Evolutionary conservation across 2,113 vertebrate species (phyloP), one percentile per base, ranked within the genome.

Genomic region (Clinocottus analis): DNA sequence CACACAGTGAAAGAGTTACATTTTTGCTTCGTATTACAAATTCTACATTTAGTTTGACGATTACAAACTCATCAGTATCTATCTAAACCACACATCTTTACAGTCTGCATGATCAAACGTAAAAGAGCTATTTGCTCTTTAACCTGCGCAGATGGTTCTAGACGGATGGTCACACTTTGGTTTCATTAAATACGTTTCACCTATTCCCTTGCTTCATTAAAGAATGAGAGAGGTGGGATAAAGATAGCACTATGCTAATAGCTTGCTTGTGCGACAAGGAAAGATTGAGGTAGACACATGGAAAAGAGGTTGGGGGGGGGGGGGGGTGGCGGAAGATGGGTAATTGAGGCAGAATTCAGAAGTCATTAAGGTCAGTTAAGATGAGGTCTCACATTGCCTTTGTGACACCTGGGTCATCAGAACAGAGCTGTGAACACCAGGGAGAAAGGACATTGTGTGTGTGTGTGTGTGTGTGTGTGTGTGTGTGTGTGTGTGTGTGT

Each of bases 121-220:
- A 83, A 87, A 72, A 74, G 59, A 71, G 64, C 45, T 61, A n/a
- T 77, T 85, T 79, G 74, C 81, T 82, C 74, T 86, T 83, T 87
- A 76, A 87, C 87, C 79, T 85, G 75, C 27, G 23, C 74, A 27
- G 79, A 84, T 89, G 70, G 84, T 78, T 89, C 73, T 85, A 62
- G 60, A 56, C 56, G 49, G 61, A 77, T 80, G 82, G 73, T 83
- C 85, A 83, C 82, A 87, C 77, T 87, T 80, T 79, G 77, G 79
- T 90, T 87, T 87, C 86, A 90, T 92, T 90, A 82, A 90, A 85
- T 82, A 86, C 63, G 47, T 81, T 85, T 85, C 81, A 88, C 83
- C 85, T 88, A 90, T 85, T 87, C 88, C 88, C 90, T 74, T 47
- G 81, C 65, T 85, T 90, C 86, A 92, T 92, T 90, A 92, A 91